phyloP scores from a whole-genome alignment of 2,797 vertebrate species.

The Meda fulgida region DNA sequence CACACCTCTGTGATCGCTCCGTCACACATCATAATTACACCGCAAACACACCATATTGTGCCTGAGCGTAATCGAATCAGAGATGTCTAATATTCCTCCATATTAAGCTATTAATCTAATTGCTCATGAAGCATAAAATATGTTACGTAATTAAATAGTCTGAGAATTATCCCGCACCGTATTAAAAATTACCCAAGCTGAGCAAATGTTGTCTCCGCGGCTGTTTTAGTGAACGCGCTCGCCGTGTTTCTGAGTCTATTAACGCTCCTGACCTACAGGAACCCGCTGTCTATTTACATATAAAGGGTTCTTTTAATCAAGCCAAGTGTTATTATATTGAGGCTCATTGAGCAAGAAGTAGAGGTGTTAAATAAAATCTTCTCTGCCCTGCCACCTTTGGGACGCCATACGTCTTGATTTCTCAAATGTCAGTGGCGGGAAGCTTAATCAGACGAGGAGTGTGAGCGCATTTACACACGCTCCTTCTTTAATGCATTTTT shows the following conservation, averaged over 20 bases:
- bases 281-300: slow-evolving; percentile 98
- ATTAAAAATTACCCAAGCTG: slow-evolving; percentile 99
- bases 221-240: slow-evolving; percentile 99
- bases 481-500: slow-evolving; percentile 91
- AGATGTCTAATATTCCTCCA: slow-evolving; percentile 99
- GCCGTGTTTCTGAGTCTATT: slow-evolving; percentile 88
- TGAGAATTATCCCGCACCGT: slow-evolving; percentile 98
- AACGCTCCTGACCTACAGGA: slow-evolving; percentile 89
- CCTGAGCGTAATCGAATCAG: slow-evolving; percentile 99
- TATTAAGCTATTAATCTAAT: slow-evolving; percentile 99
- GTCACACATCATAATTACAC: slow-evolving; percentile 99
- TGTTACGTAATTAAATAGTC: slow-evolving; percentile 99
- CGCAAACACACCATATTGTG: slow-evolving; percentile 99
- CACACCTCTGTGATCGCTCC: slow-evolving; percentile 77
- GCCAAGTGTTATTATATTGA: slow-evolving; percentile 98
- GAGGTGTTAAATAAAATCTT: slow-evolving; percentile 96
- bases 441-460: slow-evolving; percentile 91
- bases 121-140: slow-evolving; percentile 99
- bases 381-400: slow-evolving; percentile 91
- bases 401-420: slow-evolving; percentile 94
- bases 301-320: slow-evolving; percentile 99
- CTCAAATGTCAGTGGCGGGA: slow-evolving; percentile 97
- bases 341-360: slow-evolving; percentile 99
- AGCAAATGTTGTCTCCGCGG: slow-evolving; percentile 99
- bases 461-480: slow-evolving; percentile 87